Base-by-base conservation (phyloP, 2,797 vertebrate species). In the Lepus oiostolus region DNA sequence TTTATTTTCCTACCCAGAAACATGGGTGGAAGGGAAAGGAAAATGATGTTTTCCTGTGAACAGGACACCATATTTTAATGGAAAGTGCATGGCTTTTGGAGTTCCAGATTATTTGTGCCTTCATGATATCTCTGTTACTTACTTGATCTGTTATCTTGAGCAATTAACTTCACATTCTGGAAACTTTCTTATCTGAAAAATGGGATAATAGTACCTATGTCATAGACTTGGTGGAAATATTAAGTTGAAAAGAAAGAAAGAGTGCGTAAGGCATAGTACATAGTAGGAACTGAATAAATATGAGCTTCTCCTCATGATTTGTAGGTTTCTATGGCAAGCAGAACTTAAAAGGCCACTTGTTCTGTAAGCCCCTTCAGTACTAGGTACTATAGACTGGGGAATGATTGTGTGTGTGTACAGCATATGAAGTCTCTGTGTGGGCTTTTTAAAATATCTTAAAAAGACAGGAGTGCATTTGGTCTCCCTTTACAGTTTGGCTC, bases 11-110 rank as follows among this genome's bases (percentile, higher is more conserved):
- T 88, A 63, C 11, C 32, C 42, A 93, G 26, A 95, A 74, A 75
- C 65, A 83, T 50, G 16, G 13, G 5, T 65, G 52, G 52, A 93
- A 89, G 42, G 68, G n/a, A 68, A 92, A 92, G 35, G 38, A 84
- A 90, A 83, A 65, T 86, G 26, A n/a, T 80, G 42, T n/a, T 92
- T 85, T n/a, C 82, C 42, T 71, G 74, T 76, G 54, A 91, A 93
- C 22, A 87, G 22, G 35, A 67, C 38, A 85, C 72, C 19, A 65
- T 84, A 82, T 80, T 86, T 86, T 79, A 71, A 62, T 42, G 8
- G 7, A 90, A 90, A 91, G 30, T 83, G 5, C 17, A 65, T 67
- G n/a, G 67, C 6, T 68, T 91, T 58, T 72, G n/a, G 52, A 50
- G 68, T 92, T 62, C 54, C 54, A 84, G 26, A 84, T 84, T 47